Evolutionary conservation across 2,888 invertebrate species (phyloP).

Genomic region (Stenurella melanura): DNA sequence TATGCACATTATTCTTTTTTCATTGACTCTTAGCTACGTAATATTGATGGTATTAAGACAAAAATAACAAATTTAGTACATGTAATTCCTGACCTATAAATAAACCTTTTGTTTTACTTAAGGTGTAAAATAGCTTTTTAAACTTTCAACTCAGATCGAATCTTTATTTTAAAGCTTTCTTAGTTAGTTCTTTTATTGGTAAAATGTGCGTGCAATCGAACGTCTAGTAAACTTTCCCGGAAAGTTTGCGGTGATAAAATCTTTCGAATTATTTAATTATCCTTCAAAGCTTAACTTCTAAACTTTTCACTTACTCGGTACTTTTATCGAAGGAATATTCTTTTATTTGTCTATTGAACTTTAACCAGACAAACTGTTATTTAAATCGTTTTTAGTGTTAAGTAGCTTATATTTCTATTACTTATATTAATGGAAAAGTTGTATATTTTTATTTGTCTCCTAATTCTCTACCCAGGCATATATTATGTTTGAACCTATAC

Average conservation of each 20-base stretch:
- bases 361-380: not conserved
- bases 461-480: too few species aligned
- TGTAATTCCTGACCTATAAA: too few species aligned
- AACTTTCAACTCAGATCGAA: not conserved
- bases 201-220: slow-evolving; percentile 21
- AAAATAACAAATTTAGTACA: too few species aligned
- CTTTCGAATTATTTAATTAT: slow-evolving; percentile 26
- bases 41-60: too few species aligned
- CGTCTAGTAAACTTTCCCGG: not conserved
- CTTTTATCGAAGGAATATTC: slow-evolving; percentile 13
- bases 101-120: not conserved
- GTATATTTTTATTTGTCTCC: too few species aligned
- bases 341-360: slow-evolving; percentile 13
- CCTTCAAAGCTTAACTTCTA: slow-evolving; percentile 8
- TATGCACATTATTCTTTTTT: too few species aligned
- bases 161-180: slow-evolving; percentile 4
- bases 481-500: too few species aligned
- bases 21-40: too few species aligned
- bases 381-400: not conserved
- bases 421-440: too few species aligned
- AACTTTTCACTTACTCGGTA: slow-evolving; percentile 7
- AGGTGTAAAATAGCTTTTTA: not conserved
- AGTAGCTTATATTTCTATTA: not conserved
- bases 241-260: slow-evolving; percentile 28
- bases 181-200: not conserved